Evolutionary conservation across 2,888 invertebrate species (phyloP).

Genomic region (Urechis unicinctus): DNA sequence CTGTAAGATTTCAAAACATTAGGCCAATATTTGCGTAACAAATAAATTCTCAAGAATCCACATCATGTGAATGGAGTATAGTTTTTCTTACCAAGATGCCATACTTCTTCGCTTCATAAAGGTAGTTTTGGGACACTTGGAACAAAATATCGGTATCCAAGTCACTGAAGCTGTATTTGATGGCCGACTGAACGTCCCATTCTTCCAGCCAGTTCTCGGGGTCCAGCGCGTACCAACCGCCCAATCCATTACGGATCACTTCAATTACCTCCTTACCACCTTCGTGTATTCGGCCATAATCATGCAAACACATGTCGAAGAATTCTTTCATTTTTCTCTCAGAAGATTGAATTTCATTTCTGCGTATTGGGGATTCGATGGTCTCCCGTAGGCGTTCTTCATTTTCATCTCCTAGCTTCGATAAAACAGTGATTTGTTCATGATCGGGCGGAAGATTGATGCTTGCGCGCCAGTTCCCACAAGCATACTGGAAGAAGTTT

Average conservation of each 20-base stretch:
- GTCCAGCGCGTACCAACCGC: constrained; percentile 16
- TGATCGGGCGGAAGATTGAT: constrained; percentile 52
- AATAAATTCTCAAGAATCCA: no score
- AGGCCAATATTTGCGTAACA: no score
- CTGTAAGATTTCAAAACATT: no score
- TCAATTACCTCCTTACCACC: constrained; percentile 10
- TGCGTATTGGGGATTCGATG: constrained; percentile 11
- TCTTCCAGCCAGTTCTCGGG: constrained; percentile 10
- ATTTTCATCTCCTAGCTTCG: constrained; percentile 37
- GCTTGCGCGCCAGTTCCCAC: constrained; percentile 54
- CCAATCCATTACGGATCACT: constrained; percentile 9
- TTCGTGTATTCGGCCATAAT: constrained; percentile 17
- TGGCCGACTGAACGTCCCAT: constrained; percentile 13
- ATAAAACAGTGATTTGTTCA: constrained; percentile 51
- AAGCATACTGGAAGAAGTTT: constrained; percentile 55
- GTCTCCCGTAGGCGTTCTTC: constrained; percentile 14
- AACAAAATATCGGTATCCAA: background rate
- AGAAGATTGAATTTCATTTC: constrained; percentile 2
- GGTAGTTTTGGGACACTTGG: background rate
- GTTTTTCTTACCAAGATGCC: no score
- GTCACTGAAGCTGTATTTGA: constrained; percentile 5
- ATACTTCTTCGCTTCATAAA: no score
- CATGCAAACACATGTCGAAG: constrained; percentile 16
- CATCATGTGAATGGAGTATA: no score
- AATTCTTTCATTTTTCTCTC: constrained; percentile 19